Base-by-base conservation (phyloP, 2,888 invertebrate genomes). In the Ectobius pallidus region DNA sequence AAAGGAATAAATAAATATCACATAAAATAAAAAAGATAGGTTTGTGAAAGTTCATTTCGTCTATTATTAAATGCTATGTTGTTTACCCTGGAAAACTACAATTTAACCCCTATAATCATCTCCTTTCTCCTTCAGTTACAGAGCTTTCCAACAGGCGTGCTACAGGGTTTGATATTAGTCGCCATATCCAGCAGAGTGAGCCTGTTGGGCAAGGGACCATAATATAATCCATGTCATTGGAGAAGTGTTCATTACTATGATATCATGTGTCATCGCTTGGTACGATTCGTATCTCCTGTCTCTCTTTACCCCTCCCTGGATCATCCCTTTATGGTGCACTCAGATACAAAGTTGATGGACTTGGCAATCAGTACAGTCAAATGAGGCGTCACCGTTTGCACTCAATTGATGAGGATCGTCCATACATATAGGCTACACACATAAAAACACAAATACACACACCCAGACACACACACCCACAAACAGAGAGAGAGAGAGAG, bases 321-420 rank as follows among this genome's bases (percentile, higher is more conserved):
- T 34, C 7, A 2, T 58, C 32, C 27, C 58, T 4, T 6, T 4
- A 18, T 30, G 22, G 4, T 14, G 52, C 30, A 30, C 27, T 16
- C 58, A 27, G 30, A 30, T n/a, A 32, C 27, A 58, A 58, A 30
- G n/a, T 58, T 58, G 58, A 58, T 58, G 58, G 58, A 30, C 58
- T 32, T 58, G 58, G 32, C 58, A 58, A 58, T 58, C 58, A 58
- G 32, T 30, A 22, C 25, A 30, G 3, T 58, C 58, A 58, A 58
- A 58, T 58, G 58, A 58, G 58, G 58, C 58, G n/a, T 27, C 27
- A 30, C 58, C 22, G 9, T 30, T 32, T 58, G 25, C 25, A 52
- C 22, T 52, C 52, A 52, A 52, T 52, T 52, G 58, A 58, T 58
- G 58, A 58, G 32, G 58, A 30, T 58, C 58, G 16, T 22, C 30